Conservation (phyloP, 2,888 invertebrate species). For the Coremacera marginata region DNA sequence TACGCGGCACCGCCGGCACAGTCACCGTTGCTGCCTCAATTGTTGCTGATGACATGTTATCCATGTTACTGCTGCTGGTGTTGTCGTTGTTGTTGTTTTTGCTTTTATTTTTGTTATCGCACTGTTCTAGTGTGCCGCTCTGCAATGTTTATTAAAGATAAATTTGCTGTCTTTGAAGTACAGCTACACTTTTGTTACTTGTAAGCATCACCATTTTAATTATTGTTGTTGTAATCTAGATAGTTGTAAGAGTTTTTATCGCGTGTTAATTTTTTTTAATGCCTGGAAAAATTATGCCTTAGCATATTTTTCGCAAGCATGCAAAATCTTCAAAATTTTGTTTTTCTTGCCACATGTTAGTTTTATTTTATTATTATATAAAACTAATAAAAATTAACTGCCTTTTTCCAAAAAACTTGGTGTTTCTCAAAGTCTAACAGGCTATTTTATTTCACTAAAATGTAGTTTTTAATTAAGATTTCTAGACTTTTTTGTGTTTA, state of each 20-base stretch:
- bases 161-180: not conserved
- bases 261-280: slow-evolving; percentile 1
- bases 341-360: not conserved
- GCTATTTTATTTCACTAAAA: not conserved
- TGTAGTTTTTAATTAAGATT: not conserved
- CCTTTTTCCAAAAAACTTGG: not conserved
- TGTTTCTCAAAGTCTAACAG: not conserved
- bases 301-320: slow-evolving; percentile 41
- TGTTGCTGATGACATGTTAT: slow-evolving; percentile 38
- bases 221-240: not conserved
- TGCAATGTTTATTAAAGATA: not conserved
- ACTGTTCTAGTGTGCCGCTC: not conserved
- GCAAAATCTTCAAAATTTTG: not conserved
- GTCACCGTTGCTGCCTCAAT: slow-evolving; percentile 59
- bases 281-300: slow-evolving; percentile 44
- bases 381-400: not conserved
- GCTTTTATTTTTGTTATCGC: slow-evolving; percentile 19
- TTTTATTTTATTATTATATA: not conserved
- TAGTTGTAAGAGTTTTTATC: slow-evolving; percentile 16
- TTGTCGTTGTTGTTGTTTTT: not conserved
- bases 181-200: no score
- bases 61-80: slow-evolving; percentile 23
- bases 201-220: not conserved
- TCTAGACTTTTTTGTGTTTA: no score
- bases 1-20: slow-evolving; percentile 69